Percentiles rank a stretch among this genome's conserved stretches.
Conservation (phyloP, 37 sponge, comb jelly and placozoan species). For the Spongilla lacustris region DNA sequence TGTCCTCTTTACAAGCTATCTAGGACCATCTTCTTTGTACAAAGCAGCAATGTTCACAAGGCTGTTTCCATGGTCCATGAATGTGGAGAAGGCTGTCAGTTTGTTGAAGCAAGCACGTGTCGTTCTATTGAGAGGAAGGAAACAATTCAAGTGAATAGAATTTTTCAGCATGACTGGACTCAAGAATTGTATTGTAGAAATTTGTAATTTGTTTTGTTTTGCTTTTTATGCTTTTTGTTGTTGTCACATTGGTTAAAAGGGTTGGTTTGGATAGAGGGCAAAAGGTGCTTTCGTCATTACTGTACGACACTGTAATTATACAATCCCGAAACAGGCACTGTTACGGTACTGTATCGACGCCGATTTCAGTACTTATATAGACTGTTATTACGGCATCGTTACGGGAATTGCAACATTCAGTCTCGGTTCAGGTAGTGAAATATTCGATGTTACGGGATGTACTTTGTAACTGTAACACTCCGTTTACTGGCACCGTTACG, state of each 20-base stretch:
- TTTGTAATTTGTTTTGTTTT: not conserved
- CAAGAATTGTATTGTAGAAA: not conserved
- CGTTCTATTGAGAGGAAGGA: not conserved
- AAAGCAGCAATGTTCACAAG: constrained; percentile 1
- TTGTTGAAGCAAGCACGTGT: not conserved
- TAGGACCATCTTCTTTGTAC: not conserved
- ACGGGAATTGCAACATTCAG: not conserved
- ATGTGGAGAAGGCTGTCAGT: not conserved
- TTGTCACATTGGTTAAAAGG: not conserved
- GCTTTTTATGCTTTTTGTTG: not conserved
- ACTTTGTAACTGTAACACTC: not conserved
- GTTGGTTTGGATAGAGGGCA: constrained; percentile 1
- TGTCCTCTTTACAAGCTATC: not conserved
- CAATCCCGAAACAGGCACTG: not conserved
- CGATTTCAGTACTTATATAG: not conserved
- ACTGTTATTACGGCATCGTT: not conserved
- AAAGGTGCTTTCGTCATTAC: not conserved
- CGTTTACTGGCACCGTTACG: not conserved
- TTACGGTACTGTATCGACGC: not conserved
- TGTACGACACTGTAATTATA: not conserved
- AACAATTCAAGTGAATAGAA: not conserved
- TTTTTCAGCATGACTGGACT: constrained; percentile 1
- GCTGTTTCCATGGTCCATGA: not conserved
- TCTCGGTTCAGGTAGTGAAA: not conserved
- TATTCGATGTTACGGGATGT: not conserved